Conservation (phyloP, 2,888 invertebrate species). For the Tortrix viridana region DNA sequence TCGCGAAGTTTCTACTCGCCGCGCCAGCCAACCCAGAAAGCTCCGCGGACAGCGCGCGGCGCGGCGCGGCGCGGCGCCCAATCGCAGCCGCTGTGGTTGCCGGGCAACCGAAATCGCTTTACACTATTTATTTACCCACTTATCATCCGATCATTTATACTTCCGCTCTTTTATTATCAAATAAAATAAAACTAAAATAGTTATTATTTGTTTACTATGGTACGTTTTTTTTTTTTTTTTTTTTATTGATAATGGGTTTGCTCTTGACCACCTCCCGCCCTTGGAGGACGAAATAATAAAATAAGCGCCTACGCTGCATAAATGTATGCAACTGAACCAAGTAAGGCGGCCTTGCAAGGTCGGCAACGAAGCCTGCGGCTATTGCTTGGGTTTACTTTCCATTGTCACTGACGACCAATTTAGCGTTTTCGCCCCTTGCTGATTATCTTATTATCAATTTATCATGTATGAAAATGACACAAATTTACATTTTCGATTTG, state of each 20-base stretch:
- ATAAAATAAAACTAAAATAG: no score
- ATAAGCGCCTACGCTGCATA: conserved; percentile 20
- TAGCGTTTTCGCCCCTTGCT: background rate
- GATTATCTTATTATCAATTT: no score
- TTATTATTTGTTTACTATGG: no score
- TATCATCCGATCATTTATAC: no score
- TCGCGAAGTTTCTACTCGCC: conserved; percentile 53
- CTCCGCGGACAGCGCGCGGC: conserved; percentile 52
- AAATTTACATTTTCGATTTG: no score
- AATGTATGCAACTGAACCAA: conserved; percentile 40
- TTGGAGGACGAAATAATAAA: background rate
- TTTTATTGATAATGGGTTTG: no score
- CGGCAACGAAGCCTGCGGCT: conserved; percentile 37
- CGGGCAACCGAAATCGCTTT: conserved; percentile 54
- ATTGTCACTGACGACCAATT: conserved; percentile 14
- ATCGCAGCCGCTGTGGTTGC: conserved; percentile 60
- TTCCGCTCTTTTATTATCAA: no score
- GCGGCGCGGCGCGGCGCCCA: conserved; percentile 42
- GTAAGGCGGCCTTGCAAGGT: conserved; percentile 62
- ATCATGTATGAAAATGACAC: no score
- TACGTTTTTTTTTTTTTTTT: no score
- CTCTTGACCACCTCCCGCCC: no score
- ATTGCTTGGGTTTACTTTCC: conserved; percentile 30
- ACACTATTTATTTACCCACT: background rate
- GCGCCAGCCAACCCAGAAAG: conserved; percentile 51